A percentile compares a stretch with the other conserved stretches of the same genome.
These are phyloP conservation scores for Linnaemya vulpina DNA, from an alignment of 2,888 invertebrate genomes.

Conservation along the genomic window DNA sequence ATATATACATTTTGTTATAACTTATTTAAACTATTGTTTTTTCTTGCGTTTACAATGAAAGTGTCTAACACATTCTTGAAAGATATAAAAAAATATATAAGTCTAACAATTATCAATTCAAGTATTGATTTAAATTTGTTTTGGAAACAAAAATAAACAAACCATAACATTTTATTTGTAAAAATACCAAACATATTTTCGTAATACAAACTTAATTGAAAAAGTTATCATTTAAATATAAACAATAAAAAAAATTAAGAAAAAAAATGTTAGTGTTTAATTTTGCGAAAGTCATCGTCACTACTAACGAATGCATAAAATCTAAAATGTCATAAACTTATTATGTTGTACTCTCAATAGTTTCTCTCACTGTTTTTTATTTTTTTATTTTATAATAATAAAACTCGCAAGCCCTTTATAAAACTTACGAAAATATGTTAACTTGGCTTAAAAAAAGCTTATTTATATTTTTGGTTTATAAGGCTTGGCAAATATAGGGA, in stretches of 20 bases:
- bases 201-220: conserved; percentile 62
- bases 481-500: background rate
- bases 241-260: conserved; percentile 58
- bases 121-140: conserved; percentile 32
- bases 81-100: conserved; percentile 12
- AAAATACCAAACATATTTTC: conserved; percentile 66
- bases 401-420: background rate
- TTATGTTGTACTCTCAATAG: conserved; percentile 10
- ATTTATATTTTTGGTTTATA: background rate
- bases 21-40: conserved; percentile 62
- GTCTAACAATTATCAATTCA: conserved; percentile 22
- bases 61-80: conserved; percentile 48
- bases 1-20: conserved; percentile 61
- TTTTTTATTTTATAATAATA: no score
- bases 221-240: conserved; percentile 64
- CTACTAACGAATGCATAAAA: conserved; percentile 27
- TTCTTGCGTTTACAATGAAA: conserved; percentile 36
- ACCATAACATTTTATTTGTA: conserved; percentile 59
- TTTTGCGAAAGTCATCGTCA: conserved; percentile 44
- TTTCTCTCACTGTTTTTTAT: background rate
- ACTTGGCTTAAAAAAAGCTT: background rate
- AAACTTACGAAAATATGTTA: background rate
- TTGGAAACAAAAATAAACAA: conserved; percentile 47
- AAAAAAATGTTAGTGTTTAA: conserved; percentile 56
- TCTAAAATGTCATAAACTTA: background rate